These are phyloP conservation scores for Artemia sinica DNA, from an alignment of 2,888 invertebrate genomes.

Conservation along the genomic window DNA sequence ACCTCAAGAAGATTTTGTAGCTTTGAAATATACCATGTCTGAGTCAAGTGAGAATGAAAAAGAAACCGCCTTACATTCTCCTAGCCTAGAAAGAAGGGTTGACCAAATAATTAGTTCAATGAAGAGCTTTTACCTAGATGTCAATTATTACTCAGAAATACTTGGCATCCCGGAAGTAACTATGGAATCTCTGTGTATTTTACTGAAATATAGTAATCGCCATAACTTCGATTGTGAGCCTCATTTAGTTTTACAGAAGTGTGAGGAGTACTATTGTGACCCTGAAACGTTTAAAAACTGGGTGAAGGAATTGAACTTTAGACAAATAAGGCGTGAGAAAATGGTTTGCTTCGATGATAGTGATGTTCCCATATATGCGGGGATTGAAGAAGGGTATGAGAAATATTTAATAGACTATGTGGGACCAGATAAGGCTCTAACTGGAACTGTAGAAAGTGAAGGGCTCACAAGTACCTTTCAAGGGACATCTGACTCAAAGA, in stretches of 20 bases:
- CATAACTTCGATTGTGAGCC: not conserved
- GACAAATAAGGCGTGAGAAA: not conserved
- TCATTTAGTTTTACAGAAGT: not conserved
- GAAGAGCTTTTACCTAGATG: not conserved
- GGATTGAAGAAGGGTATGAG: slow-evolving; percentile 2
- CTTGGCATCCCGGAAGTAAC: slow-evolving; percentile 1
- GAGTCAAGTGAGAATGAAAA: no score
- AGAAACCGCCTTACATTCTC: no score
- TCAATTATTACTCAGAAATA: slow-evolving; percentile 1
- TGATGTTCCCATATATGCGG: not conserved
- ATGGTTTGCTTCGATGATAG: not conserved
- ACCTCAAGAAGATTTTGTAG: no score
- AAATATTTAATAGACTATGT: not conserved
- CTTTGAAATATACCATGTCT: no score
- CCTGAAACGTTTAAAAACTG: not conserved
- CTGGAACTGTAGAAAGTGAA: no score
- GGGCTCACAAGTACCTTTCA: no score
- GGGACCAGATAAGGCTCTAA: no score
- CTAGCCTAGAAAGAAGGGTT: no score
- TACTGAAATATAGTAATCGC: not conserved
- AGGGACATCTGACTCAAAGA: no score
- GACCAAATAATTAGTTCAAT: no score
- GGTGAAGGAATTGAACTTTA: not conserved
- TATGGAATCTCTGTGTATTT: not conserved
- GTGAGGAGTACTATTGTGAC: not conserved